These are phyloP conservation scores for Antheraea yamamai DNA, from an alignment of 2,888 invertebrate species.

Conservation along the genomic window DNA sequence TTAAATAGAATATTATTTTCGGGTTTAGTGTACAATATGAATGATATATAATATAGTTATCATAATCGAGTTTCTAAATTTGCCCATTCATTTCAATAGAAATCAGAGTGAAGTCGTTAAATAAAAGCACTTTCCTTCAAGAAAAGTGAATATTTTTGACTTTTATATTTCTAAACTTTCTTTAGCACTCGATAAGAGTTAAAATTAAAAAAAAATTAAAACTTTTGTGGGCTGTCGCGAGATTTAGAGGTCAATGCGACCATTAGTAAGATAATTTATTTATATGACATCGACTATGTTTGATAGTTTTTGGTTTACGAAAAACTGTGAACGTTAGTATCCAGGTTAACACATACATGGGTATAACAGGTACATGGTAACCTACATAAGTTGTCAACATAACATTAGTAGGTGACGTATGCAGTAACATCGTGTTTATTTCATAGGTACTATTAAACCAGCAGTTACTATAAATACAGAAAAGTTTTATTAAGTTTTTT, in stretches of 20 bases:
- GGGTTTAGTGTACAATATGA: too few relatives aligned
- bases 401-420: too few relatives aligned
- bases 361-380: too few relatives aligned
- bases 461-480: too few relatives aligned
- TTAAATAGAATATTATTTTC: too few relatives aligned
- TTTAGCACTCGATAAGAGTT: not conserved
- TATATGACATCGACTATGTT: not conserved
- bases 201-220: not conserved
- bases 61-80: not conserved
- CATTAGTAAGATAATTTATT: not conserved
- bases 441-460: too few relatives aligned
- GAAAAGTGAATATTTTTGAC: not conserved
- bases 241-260: not conserved
- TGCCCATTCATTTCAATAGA: not conserved
- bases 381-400: too few relatives aligned
- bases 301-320: not conserved
- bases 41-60: too few relatives aligned
- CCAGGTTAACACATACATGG: not conserved
- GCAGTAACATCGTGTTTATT: too few relatives aligned
- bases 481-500: too few relatives aligned
- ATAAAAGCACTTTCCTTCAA: not conserved
- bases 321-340: not conserved
- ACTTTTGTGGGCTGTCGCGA: not conserved
- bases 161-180: slow-evolving; percentile 1
- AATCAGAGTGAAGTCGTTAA: not conserved